These are phyloP conservation scores for Campylomormyrus numenius DNA, from an alignment of 2,113 vertebrate species.

Conservation along the genomic window DNA sequence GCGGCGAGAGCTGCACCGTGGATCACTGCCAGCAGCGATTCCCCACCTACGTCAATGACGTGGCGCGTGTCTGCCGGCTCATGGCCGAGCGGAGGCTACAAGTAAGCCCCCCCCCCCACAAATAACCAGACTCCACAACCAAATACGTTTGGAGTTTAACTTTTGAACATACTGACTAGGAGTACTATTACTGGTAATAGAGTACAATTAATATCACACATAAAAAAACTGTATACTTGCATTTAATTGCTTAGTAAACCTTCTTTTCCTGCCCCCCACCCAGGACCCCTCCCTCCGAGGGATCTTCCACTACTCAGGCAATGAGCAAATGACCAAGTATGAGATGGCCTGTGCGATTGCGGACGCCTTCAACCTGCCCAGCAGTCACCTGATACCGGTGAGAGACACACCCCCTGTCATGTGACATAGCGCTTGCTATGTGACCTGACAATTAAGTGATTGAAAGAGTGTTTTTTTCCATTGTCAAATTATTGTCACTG, in stretches of 20 bases:
- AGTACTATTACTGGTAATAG: neutral
- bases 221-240: neutral
- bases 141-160: neutral
- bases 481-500: neutral
- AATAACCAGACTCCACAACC: neutral
- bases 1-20: slow-evolving; percentile 74
- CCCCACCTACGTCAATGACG: slow-evolving; percentile 80
- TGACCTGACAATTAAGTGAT: neutral
- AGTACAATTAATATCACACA: neutral
- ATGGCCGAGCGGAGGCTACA: slow-evolving; percentile 75
- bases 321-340: slow-evolving; percentile 95
- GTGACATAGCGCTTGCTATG: neutral
- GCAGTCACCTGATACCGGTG: slow-evolving; percentile 82
- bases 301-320: slow-evolving; percentile 87
- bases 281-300: slow-evolving; percentile 82
- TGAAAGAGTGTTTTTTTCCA: neutral
- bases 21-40: slow-evolving; percentile 87
- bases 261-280: neutral
- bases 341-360: slow-evolving; percentile 89
- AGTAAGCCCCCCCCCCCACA: slow-evolving; percentile 55
- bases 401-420: slow-evolving; percentile 38
- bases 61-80: slow-evolving; percentile 79
- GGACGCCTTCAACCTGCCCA: slow-evolving; percentile 84
- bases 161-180: neutral
- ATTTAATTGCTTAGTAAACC: neutral